phyloP scores from a whole-genome alignment of 2,113 vertebrate species.

The Cygnus buccinator region DNA sequence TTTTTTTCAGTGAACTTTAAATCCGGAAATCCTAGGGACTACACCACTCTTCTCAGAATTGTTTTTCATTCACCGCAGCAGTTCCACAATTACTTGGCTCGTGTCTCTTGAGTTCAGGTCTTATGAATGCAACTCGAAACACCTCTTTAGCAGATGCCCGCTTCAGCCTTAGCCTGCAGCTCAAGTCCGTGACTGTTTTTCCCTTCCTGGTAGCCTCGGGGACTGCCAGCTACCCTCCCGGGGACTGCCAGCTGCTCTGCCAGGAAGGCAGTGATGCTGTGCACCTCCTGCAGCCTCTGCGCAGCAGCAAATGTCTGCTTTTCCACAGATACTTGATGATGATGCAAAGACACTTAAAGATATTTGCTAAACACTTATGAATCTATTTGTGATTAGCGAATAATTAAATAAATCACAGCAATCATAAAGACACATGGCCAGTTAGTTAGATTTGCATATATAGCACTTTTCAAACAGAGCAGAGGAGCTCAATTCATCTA shows the following conservation, averaged over 20 bases:
- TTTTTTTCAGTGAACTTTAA: neutral
- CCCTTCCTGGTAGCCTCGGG: neutral
- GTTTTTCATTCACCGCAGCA: neutral
- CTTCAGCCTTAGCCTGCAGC: neutral
- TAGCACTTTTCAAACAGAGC: neutral
- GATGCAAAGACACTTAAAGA: conserved; percentile 11
- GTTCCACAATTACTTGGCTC: neutral
- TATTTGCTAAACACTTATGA: neutral
- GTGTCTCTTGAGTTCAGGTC: neutral
- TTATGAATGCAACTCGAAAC: neutral
- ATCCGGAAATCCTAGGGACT: neutral
- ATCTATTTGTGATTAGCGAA: conserved; percentile 36
- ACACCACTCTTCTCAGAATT: neutral
- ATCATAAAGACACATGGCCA: neutral
- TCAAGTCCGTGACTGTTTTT: neutral
- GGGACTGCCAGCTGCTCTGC: neutral
- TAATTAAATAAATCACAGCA: conserved; percentile 33
- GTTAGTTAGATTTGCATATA: neutral
- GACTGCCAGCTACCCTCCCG: neutral
- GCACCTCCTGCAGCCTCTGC: neutral
- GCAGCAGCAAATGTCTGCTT: neutral
- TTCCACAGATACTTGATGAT: neutral
- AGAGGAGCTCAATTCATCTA: neutral
- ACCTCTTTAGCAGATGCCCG: neutral
- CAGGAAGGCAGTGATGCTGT: neutral